Evolutionary conservation across 2,113 vertebrate genomes (phyloP), one percentile per base, ranked within the genome.

Genomic region (Etia nguti): DNA sequence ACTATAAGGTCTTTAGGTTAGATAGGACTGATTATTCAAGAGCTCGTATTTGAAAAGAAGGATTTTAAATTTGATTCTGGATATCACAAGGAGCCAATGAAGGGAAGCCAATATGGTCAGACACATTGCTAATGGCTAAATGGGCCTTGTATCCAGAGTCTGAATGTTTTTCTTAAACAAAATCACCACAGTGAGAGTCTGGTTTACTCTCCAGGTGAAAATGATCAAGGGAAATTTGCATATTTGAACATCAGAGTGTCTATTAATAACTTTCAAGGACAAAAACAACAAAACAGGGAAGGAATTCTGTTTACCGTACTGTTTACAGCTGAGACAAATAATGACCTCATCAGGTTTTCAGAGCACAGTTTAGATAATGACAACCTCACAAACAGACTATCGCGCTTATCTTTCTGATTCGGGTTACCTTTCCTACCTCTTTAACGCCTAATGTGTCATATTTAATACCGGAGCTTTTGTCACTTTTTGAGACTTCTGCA

Each of bases 141-240:
- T 68, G 80, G 57, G 59, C 60, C 80, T 86, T 62, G 8, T 36
- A 85, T 90, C 87, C 86, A 81, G 84, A 56, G 85, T 89, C 84
- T 83, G 90, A 52, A 26, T 65, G 86, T 88, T 87, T 38, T 46
- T 36, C 79, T 81, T 59, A 75, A 88, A 68, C 5, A 5, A 31
- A 55, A 75, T 87, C 77, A 22, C 82, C 82, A 80, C 68, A 87
- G 77, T 43, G 62, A 86, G 13, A 70, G 34, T 75, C 41, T 20
- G 29, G 8, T 59, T 65, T 65, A 38, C 6, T 65, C 60, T 65
- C 34, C 34, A 65, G 60, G 34, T 34, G 1, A 65, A 65, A 26
- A 22, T 1, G 20, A 38, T 38, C 34, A 65, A 38, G 60, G 60
- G 20, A 0, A 65, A 65, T 65, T 38, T 65, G 60, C 34, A 65